Evolutionary conservation across 1,140 invertebrate genomes (phyloP), one percentile per base, ranked within the genome.

Genomic region (Batillaria attramentaria): DNA sequence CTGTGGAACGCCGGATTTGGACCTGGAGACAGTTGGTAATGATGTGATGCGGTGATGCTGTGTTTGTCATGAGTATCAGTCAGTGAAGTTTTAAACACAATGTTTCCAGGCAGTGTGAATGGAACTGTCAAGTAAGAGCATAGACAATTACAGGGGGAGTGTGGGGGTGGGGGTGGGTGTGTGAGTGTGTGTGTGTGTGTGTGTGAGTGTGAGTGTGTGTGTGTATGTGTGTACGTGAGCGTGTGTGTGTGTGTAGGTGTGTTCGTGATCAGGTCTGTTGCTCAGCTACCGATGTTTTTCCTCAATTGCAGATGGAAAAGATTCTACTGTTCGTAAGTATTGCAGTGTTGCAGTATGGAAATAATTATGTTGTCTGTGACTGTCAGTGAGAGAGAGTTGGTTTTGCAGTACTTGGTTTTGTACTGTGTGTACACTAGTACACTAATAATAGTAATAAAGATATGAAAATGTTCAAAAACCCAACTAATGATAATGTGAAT

Each of bases 21-120:
- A 77, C 13, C 16, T 86, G 33, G 46, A 82, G 42, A 62, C 77
- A 60, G 77, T 77, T 77, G 81, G 84, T 85, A 43, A 60, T n/a
- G n/a, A n/a, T n/a, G n/a, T n/a, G n/a, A n/a, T n/a, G n/a, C n/a
- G n/a, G 1, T 77, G 41, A n/a, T 65, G 31, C 68, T 57, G 18
- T 16, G 66, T 28, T 79, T 68, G 65, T 42, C 3, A 72, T 72
- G 39, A 37, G 79, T 60, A 57, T 28, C 66, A 79, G 28, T 35
- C 78, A n/a, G 72, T 66, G 31, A 57, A 72, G n/a, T 83, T 79
- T 46, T 66, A 81, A 20, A 54, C 74, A 78, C 60, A 81, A 76
- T 77, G 68, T 8, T 75, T 60, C n/a, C n/a, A n/a, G n/a, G n/a
- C n/a, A n/a, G n/a, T n/a, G n/a, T n/a, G n/a, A n/a, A n/a, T n/a